Conservation (phyloP, 2,113 vertebrate genomes). For the Plestiodon gilberti region DNA sequence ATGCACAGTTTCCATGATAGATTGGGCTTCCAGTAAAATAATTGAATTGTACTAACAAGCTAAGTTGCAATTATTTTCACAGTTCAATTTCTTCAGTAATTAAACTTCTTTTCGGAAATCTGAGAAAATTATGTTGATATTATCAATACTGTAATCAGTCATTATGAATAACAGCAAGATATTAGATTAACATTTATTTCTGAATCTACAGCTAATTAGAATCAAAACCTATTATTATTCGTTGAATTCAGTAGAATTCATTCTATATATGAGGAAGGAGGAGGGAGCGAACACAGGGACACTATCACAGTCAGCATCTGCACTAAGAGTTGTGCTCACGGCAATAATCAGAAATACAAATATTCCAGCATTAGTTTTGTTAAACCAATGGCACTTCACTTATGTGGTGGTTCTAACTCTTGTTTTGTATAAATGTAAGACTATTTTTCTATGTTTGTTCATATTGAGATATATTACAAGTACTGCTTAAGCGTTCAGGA, state of each 20-base stretch:
- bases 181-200: constrained; percentile 45
- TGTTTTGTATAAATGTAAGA: neutral
- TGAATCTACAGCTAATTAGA: constrained; percentile 38
- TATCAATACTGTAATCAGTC: constrained; percentile 54
- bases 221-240: constrained; percentile 23
- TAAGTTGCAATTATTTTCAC: neutral
- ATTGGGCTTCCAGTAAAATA: constrained; percentile 1
- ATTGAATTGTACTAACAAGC: neutral
- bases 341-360: constrained; percentile 40
- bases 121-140: constrained; percentile 52
- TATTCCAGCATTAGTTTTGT: constrained; percentile 24
- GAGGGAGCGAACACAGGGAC: constrained; percentile 3
- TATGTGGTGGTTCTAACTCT: constrained; percentile 11
- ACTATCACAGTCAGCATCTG: neutral
- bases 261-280: constrained; percentile 34
- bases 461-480: neutral
- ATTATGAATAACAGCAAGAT: neutral
- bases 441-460: neutral
- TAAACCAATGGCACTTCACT: neutral
- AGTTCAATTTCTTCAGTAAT: constrained; percentile 20
- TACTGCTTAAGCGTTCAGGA: neutral
- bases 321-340: constrained; percentile 13
- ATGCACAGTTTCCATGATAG: neutral
- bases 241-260: constrained; percentile 1
- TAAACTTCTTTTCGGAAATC: constrained; percentile 44